Evolutionary conservation across 2,797 vertebrate species (phyloP).

Genomic region (Phrynocephalus forsythii): DNA sequence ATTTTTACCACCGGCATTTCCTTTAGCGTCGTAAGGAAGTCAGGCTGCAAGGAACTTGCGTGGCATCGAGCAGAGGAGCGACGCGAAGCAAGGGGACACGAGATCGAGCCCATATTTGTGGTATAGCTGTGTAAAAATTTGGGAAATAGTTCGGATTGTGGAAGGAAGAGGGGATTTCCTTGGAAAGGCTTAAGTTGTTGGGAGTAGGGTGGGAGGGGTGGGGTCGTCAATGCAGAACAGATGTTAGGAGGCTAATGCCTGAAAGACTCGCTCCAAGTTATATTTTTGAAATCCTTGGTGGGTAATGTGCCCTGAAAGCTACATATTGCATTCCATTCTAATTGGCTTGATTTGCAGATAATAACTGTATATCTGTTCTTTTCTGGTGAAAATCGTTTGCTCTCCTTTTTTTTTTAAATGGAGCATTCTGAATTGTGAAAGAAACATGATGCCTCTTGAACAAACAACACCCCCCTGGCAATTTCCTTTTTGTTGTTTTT

Average conservation of each 20-base stretch:
- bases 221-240: background rate
- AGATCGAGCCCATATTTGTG: background rate
- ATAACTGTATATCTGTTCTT: background rate
- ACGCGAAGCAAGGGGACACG: background rate
- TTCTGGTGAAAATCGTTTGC: background rate
- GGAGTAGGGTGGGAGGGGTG: no score
- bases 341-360: background rate
- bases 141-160: background rate
- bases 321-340: background rate
- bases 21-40: background rate
- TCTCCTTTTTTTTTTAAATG: background rate
- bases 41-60: no score
- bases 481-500: slow-evolving; percentile 45
- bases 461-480: background rate
- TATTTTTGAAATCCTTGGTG: background rate
- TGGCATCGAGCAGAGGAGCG: background rate
- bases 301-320: background rate
- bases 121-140: background rate
- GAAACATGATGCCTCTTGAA: background rate
- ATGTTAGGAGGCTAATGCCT: background rate
- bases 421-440: background rate
- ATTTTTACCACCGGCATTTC: background rate
- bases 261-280: background rate
- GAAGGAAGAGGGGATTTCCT: background rate
- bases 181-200: no score